Conservation (phyloP, 2,888 invertebrate species). For the Nematopogon swammerdamellus region DNA sequence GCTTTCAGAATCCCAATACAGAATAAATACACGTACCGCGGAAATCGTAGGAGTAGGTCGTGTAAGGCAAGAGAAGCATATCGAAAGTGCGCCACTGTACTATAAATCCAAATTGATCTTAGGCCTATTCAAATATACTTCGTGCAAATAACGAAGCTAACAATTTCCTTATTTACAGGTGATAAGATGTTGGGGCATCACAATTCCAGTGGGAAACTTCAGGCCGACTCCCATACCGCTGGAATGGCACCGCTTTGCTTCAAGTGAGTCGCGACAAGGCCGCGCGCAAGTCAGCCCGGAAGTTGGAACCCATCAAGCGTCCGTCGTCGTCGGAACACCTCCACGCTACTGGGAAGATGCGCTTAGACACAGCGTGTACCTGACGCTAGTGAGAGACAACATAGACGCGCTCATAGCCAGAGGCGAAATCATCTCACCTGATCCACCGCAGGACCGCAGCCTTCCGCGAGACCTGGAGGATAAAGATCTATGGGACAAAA, state of each 20-base stretch:
- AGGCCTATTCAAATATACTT: no score
- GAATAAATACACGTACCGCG: no score
- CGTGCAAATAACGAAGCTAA: no score
- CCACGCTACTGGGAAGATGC: slow-evolving; percentile 65
- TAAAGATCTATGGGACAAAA: slow-evolving; percentile 46
- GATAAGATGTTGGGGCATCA: neutral
- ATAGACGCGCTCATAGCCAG: slow-evolving; percentile 47
- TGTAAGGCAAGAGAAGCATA: no score
- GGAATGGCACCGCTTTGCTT: slow-evolving; percentile 23
- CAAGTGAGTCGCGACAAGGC: slow-evolving; percentile 16
- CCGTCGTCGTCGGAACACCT: slow-evolving; percentile 20
- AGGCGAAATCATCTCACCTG: slow-evolving; percentile 24
- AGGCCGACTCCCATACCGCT: slow-evolving; percentile 44
- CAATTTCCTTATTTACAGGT: neutral
- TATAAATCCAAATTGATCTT: no score
- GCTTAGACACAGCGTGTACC: slow-evolving; percentile 63
- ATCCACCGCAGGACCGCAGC: slow-evolving; percentile 18
- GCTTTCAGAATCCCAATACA: no score
- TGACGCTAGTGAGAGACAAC: slow-evolving; percentile 59
- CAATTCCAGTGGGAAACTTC: slow-evolving; percentile 23
- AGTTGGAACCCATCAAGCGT: no score
- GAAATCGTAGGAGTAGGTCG: no score
- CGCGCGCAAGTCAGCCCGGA: no score
- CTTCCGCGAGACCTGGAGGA: slow-evolving; percentile 34
- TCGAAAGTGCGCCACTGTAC: no score